Evolutionary conservation across 2,888 invertebrate species (phyloP), one percentile per base, ranked within the genome.

Genomic region (Neria commutata): DNA sequence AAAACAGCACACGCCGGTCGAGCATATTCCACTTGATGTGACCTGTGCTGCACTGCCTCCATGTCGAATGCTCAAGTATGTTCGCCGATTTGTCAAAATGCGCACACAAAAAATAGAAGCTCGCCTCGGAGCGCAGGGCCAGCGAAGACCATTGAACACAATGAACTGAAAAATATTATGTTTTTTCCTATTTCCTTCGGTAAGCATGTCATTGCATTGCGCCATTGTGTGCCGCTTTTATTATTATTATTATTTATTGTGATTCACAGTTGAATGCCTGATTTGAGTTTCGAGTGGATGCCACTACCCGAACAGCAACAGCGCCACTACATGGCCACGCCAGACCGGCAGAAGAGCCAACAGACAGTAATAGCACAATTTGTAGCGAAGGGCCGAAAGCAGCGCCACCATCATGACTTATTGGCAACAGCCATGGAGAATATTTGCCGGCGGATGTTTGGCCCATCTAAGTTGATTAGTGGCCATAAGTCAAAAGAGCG

Each of bases 211-310:
- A 25, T 48, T 62, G n/a, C 33, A n/a, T 61, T 54, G 48, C 48
- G 40, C 46, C 45, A 45, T 34, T 57, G 34, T 56, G n/a, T n/a
- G n/a, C n/a, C n/a, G n/a, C n/a, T n/a, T n/a, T n/a, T n/a, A n/a
- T n/a, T n/a, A n/a, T 71, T 74, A 69, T 74, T 73, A 71, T 76
- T 78, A 75, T 78, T 77, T 78, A 78, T 78, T 74, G 71, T 73
- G 77, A 75, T 76, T 77, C 71, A 77, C 78, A 76, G 76, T 71
- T 77, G 77, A 78, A 71, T 67, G 77, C 75, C 75, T 75, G 79
- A 77, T 78, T 78, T 77, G 77, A 77, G 72, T 78, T 75, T 77
- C 74, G 75, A 77, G 79, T 76, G 72, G 68, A 72, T 74, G 67
- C 70, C 68, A 68, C 69, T 26, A 42, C 40, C 17, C 64, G 67